phyloP scores from a whole-genome alignment of 2,888 invertebrate species.

The Leptopilina syphax region DNA sequence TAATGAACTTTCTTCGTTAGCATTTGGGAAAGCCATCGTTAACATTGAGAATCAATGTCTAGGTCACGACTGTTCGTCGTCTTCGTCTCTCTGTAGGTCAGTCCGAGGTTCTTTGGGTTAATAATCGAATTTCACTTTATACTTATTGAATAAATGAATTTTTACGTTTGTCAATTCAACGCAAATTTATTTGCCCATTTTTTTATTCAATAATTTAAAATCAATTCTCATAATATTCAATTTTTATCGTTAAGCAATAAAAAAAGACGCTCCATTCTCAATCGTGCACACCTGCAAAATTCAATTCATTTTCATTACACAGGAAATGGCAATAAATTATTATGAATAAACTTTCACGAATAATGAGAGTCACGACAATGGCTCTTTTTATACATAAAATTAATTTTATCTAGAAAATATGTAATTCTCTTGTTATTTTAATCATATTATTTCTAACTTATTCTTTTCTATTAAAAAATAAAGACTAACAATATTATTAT shows the following conservation, averaged over 20 bases:
- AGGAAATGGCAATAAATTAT: constrained; percentile 27
- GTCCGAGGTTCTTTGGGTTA: constrained; percentile 51
- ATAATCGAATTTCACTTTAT: constrained; percentile 63
- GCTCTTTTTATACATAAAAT: background rate
- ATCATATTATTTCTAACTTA: background rate
- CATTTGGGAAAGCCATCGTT: constrained; percentile 56
- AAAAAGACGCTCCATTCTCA: background rate
- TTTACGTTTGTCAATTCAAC: background rate
- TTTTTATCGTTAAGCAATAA: background rate
- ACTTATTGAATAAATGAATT: background rate
- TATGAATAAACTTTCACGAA: constrained; percentile 32
- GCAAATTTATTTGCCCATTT: background rate
- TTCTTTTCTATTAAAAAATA: too few relatives aligned
- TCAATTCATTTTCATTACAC: background rate
- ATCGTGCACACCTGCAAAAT: constrained; percentile 3
- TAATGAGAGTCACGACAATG: constrained; percentile 31
- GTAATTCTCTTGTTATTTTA: background rate
- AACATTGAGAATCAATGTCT: constrained; percentile 61
- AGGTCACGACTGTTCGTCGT: constrained; percentile 62
- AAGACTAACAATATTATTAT: too few relatives aligned
- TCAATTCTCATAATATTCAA: background rate
- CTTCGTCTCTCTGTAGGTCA: constrained; percentile 45
- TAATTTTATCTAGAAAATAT: background rate
- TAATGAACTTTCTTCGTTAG: constrained; percentile 65
- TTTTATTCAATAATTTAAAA: background rate